Base-by-base conservation (phyloP, 2,888 invertebrate genomes). In the Podabrus alpinus region DNA sequence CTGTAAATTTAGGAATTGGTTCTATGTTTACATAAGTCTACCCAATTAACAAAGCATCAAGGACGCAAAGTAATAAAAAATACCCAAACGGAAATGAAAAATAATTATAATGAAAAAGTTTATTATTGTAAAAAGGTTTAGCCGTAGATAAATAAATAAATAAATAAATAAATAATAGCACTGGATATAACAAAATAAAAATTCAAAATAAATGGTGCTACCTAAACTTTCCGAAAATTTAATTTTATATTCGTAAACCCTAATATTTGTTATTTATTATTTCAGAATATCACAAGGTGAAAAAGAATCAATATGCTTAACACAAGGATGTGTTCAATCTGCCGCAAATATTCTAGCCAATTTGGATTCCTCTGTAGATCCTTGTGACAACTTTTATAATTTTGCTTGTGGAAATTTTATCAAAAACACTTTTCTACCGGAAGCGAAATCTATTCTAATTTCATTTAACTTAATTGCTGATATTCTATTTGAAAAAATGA, bases 321-420 rank as follows among this genome's bases (percentile, higher is more conserved):
- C 91, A 0, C 88, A 92, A n/a, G 94, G 93, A 82, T 95, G 95
- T 86, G 89, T 95, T 69, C 91, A 92, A 83, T 92, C 93, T 92
- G 93, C 94, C 0, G 91, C 92, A 0, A 89, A 89, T 77, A 87
- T 94, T 16, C 86, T 94, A 59, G 86, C 89, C 71, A 92, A 92
- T 82, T 91, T 94, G 91, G 92, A 94, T 80, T 85, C 88, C 2
- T 85, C 87, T 1, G 91, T 92, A n/a, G 91, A 93, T 77, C 94
- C 94, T 0, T 94, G 94, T 82, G 92, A 64, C 11, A 62, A 75
- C 19, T 75, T 75, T 68, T 69, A 72, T 15, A 45, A 66, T 15
- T 75, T 75, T 67, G 69, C 67, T 9, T 75, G 75, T 19, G 72
- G 72, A 11, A 60, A 66, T 29, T 76, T 76, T 5, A n/a, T 73